These are phyloP conservation scores for Paratilapia polleni DNA, from an alignment of 2,113 vertebrate species.

Conservation along the genomic window DNA sequence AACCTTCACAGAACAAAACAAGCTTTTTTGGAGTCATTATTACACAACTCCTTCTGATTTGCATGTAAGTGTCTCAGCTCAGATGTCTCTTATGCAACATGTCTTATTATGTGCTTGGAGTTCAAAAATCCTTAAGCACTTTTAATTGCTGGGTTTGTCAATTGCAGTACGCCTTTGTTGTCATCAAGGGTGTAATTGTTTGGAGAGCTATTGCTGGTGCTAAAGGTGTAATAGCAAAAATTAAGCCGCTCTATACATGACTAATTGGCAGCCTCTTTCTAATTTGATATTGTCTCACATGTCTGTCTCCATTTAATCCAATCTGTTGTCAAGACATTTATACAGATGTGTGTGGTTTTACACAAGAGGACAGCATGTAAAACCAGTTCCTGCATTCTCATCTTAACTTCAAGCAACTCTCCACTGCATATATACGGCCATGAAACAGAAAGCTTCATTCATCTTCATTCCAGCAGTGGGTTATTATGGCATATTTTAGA, in stretches of 20 bases:
- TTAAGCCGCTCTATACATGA: not conserved
- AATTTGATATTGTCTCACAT: slow-evolving; percentile 25
- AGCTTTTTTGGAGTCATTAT: not conserved
- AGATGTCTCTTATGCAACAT: slow-evolving; percentile 6
- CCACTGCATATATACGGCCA: not conserved
- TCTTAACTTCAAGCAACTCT: not conserved
- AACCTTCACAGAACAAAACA: not conserved
- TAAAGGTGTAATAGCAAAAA: slow-evolving; percentile 22
- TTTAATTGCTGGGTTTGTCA: slow-evolving; percentile 21
- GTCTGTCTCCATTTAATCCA: slow-evolving; percentile 16
- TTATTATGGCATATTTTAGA: rapidly evolving
- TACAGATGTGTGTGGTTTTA: not conserved
- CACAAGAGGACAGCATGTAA: not conserved
- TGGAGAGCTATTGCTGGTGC: slow-evolving; percentile 1
- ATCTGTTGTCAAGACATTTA: not conserved
- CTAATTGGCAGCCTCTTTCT: not conserved
- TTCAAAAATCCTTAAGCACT: slow-evolving; percentile 9
- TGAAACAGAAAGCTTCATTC: not conserved
- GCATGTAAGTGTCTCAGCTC: not conserved
- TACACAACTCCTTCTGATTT: not conserved
- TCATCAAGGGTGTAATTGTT: slow-evolving; percentile 37
- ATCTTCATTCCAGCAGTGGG: not conserved
- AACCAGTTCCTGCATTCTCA: slow-evolving; percentile 13
- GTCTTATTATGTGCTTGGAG: not conserved
- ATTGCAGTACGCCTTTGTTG: slow-evolving; percentile 4